These are phyloP conservation scores for Meta bourneti DNA, from an alignment of 2,888 invertebrate genomes.

Conservation along the genomic window DNA sequence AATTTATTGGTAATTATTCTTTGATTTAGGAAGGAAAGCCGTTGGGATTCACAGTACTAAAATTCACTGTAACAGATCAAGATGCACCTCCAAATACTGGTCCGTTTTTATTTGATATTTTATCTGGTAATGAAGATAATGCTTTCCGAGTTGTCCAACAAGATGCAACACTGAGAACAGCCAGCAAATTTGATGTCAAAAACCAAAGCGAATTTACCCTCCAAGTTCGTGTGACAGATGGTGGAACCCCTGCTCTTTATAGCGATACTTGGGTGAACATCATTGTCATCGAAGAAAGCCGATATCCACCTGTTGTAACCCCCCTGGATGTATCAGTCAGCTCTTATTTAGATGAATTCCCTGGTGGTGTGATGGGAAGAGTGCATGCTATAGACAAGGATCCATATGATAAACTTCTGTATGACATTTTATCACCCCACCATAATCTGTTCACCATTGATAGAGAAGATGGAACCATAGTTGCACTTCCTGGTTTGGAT, in stretches of 20 bases:
- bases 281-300: conserved; percentile 94
- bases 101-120: conserved; percentile 95
- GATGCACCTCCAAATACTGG: conserved; percentile 89
- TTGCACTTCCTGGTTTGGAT: conserved; percentile 89
- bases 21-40: conserved; percentile 92
- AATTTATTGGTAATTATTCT: conserved; percentile 79
- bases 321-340: conserved; percentile 92
- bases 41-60: conserved; percentile 89
- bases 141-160: conserved; percentile 90
- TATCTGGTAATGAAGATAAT: conserved; percentile 91
- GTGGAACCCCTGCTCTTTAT: conserved; percentile 92
- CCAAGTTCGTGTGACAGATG: conserved; percentile 92
- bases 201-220: conserved; percentile 89
- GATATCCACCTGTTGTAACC: conserved; percentile 93
- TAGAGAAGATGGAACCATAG: conserved; percentile 88
- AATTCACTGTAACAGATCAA: conserved; percentile 91
- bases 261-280: conserved; percentile 91
- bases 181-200: conserved; percentile 91
- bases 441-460: conserved; percentile 88
- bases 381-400: conserved; percentile 95
- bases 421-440: conserved; percentile 83
- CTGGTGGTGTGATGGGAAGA: conserved; percentile 92
- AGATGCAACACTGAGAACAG: conserved; percentile 91
- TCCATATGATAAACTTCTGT: conserved; percentile 92
- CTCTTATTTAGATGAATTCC: conserved; percentile 91